These are phyloP conservation scores for Cyanistes caeruleus DNA, from an alignment of 2,113 vertebrate species.

Conservation along the genomic window DNA sequence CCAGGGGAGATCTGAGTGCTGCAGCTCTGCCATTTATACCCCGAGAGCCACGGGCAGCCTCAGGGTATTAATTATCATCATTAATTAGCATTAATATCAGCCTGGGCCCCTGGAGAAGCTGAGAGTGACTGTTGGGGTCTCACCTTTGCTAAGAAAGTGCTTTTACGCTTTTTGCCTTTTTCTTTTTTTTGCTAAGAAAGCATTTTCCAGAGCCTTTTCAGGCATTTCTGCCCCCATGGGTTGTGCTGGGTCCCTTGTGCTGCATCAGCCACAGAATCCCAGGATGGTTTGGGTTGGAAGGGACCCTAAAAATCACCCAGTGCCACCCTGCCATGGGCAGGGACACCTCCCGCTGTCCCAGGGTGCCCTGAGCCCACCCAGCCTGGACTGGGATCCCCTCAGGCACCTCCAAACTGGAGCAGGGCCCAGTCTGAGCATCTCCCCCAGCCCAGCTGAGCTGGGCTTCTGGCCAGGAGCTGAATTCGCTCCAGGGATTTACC, in stretches of 20 bases:
- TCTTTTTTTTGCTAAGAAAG: not conserved
- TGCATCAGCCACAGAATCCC: not conserved
- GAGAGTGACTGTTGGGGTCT: not conserved
- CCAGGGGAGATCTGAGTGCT: fast-evolving
- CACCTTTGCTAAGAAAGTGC: not conserved
- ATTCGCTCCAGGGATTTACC: constrained; percentile 16
- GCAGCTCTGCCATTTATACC: not conserved
- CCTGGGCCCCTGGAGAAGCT: not conserved
- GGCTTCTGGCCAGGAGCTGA: not conserved
- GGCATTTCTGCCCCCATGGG: not conserved
- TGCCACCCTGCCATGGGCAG: not conserved
- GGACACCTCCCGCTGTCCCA: not conserved
- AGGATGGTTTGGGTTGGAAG: not conserved
- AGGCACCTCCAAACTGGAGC: not conserved
- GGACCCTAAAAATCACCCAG: not conserved
- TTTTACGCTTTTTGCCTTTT: no score
- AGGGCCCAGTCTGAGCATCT: not conserved
- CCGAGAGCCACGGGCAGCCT: not conserved
- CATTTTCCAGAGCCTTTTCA: not conserved
- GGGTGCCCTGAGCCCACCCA: fast-evolving
- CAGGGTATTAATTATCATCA: not conserved
- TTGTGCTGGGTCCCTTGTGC: fast-evolving
- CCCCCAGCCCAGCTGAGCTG: not conserved
- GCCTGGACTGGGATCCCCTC: not conserved
- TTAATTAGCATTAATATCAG: not conserved